Evolutionary conservation across 2,888 invertebrate species (phyloP).

Genomic region (Griposia aprilina): DNA sequence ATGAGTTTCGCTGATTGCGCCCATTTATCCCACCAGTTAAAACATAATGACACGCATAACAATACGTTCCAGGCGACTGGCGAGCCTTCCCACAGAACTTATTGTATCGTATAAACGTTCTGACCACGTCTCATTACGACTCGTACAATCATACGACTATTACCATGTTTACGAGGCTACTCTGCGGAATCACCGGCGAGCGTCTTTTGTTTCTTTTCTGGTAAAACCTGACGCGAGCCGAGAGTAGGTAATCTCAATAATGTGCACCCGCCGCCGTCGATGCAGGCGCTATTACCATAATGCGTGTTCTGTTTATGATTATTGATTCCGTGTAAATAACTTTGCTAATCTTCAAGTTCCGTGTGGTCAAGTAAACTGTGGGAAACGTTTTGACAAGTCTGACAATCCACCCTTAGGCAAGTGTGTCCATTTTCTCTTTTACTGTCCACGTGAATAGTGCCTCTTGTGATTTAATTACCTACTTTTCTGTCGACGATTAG

Average conservation of each 20-base stretch:
- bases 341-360: conserved; percentile 7
- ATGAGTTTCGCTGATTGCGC: conserved; percentile 31
- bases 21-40: conserved; percentile 17
- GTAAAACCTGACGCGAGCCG: conserved; percentile 11
- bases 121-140: conserved; percentile 32
- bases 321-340: conserved; percentile 38
- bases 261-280: conserved; percentile 8
- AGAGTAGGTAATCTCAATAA: conserved; percentile 23
- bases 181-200: conserved; percentile 16
- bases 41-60: conserved; percentile 34
- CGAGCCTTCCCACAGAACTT: conserved; percentile 29
- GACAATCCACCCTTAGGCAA: not conserved
- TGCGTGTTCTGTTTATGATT: conserved; percentile 32
- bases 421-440: conserved; percentile 15
- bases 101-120: conserved; percentile 34
- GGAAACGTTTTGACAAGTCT: conserved; percentile 3
- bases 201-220: conserved; percentile 47
- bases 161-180: conserved; percentile 34
- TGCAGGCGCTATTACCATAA: conserved; percentile 25
- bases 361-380: conserved; percentile 5
- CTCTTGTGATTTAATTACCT: conserved; percentile 5
- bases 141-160: conserved; percentile 42
- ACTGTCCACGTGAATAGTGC: conserved; percentile 2
- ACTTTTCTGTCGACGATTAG: not conserved
- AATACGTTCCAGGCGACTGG: conserved; percentile 6